A percentile compares a stretch with the other conserved stretches of the same genome.
These are phyloP conservation scores for Gopherus evgoodei DNA, from an alignment of 2,113 vertebrate species.

Conservation along the genomic window DNA sequence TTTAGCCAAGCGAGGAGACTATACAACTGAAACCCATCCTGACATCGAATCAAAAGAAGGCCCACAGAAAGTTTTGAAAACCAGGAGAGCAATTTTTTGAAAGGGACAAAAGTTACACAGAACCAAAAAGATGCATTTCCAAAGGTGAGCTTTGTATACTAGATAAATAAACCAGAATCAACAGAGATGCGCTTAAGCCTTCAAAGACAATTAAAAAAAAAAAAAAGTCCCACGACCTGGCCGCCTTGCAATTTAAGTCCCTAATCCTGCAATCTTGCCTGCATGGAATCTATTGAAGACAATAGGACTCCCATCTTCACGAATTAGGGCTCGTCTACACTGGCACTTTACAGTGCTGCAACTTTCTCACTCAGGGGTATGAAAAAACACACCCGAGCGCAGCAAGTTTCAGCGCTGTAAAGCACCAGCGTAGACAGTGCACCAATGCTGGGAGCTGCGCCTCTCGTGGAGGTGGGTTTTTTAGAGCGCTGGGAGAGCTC, in stretches of 20 bases:
- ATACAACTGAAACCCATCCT: background rate
- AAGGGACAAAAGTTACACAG: background rate
- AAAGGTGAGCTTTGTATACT: background rate
- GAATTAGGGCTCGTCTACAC: background rate
- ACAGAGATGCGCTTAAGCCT: background rate
- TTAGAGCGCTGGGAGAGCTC: too few relatives aligned
- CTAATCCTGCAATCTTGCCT: background rate
- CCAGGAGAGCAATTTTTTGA: background rate
- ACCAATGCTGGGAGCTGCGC: too few relatives aligned
- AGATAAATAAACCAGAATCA: too few relatives aligned
- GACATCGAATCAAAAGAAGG: background rate
- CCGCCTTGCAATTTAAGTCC: accelerated
- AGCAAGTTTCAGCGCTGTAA: too few relatives aligned
- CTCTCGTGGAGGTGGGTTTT: too few relatives aligned
- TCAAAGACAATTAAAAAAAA: background rate
- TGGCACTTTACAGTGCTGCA: too few relatives aligned
- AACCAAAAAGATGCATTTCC: background rate
- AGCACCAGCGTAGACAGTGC: too few relatives aligned
- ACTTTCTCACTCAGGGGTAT: too few relatives aligned
- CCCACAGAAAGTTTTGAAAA: background rate
- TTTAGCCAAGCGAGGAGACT: background rate
- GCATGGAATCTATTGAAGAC: background rate
- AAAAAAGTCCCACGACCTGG: background rate
- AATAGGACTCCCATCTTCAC: accelerated
- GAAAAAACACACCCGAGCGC: too few relatives aligned